Conservation (phyloP, 2,113 vertebrate genomes). For the Pipra filicauda region DNA sequence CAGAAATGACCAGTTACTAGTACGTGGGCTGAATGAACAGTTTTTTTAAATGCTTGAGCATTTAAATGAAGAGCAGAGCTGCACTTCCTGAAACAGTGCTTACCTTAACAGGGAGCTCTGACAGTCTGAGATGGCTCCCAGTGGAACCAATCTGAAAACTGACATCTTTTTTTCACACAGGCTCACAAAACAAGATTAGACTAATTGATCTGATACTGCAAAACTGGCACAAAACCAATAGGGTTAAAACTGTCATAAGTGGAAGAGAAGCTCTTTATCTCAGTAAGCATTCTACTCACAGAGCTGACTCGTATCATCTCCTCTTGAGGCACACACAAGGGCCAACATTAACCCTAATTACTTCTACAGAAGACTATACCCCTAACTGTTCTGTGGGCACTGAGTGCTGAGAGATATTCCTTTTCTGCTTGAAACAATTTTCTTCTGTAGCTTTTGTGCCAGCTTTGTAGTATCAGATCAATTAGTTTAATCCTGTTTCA, state of each 20-base stretch:
- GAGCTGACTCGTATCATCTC: constrained; percentile 24
- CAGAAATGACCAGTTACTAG: neutral
- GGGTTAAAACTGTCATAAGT: neutral
- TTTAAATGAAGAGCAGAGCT: neutral
- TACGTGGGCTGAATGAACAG: neutral
- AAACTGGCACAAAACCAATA: constrained; percentile 21
- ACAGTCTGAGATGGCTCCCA: neutral
- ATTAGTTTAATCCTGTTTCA: neutral
- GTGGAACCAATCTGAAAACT: neutral
- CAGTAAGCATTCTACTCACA: neutral
- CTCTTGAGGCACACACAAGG: neutral
- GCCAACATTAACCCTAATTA: constrained; percentile 10
- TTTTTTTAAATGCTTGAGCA: neutral
- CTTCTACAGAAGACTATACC: neutral
- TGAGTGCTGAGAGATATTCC: neutral
- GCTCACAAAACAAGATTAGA: constrained; percentile 26
- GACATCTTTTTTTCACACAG: neutral
- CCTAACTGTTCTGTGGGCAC: neutral
- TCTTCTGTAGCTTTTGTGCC: neutral
- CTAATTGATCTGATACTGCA: constrained; percentile 47
- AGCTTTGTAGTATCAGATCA: neutral
- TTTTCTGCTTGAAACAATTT: neutral
- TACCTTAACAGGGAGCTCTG: constrained; percentile 8
- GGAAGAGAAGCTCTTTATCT: constrained; percentile 47
- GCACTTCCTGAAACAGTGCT: neutral